Percentiles rank a stretch among this genome's conserved stretches.
Conservation (phyloP, 2,797 vertebrate genomes). For the Amniataba percoides region DNA sequence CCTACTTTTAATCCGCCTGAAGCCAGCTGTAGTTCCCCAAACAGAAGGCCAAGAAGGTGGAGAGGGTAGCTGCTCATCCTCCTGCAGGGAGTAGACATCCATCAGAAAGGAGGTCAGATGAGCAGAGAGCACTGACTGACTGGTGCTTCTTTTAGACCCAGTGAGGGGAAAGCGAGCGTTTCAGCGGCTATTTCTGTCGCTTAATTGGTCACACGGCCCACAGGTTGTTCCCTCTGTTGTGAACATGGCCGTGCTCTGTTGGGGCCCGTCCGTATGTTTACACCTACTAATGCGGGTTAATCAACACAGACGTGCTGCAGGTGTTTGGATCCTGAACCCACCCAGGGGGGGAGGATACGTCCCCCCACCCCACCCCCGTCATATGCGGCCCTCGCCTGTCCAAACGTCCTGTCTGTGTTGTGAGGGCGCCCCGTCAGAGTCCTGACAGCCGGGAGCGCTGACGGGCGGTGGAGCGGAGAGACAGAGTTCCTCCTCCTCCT, state of each 20-base stretch:
- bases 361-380: no score
- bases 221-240: conserved; percentile 7
- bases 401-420: conserved; percentile 44
- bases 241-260: conserved; percentile 1
- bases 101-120: conserved; percentile 73
- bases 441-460: conserved; percentile 59
- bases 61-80: conserved; percentile 12
- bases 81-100: conserved; percentile 51
- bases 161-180: conserved; percentile 31
- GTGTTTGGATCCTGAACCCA: conserved; percentile 25
- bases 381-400: no score
- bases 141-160: conserved; percentile 48
- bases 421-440: conserved; percentile 38
- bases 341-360: neutral
- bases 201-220: conserved; percentile 33
- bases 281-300: conserved; percentile 35
- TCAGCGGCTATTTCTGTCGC: conserved; percentile 47
- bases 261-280: conserved; percentile 31
- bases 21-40: conserved; percentile 25
- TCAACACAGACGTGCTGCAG: conserved; percentile 8
- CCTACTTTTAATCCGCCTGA: neutral
- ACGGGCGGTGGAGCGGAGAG: conserved; percentile 56
- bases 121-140: conserved; percentile 47
- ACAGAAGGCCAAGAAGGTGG: conserved; percentile 32
- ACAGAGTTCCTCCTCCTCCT: conserved; percentile 32